Base-by-base conservation (phyloP, 2,797 vertebrate species). In the Myotis daubentonii region DNA sequence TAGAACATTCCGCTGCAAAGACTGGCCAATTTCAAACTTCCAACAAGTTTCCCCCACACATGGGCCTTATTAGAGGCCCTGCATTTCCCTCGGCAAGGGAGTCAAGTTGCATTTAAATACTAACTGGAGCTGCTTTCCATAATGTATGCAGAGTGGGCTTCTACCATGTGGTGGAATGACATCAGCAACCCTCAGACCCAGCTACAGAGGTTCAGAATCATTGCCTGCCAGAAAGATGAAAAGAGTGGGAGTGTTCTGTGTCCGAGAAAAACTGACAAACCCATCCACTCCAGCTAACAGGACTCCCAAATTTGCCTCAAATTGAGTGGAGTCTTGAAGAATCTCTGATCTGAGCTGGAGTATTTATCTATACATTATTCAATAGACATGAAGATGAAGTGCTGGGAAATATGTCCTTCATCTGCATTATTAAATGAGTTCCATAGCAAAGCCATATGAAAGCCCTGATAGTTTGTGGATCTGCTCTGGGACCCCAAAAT, bases 1-100 rank as follows among this genome's bases (percentile, higher is more conserved):
- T 38, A 81, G 11, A 53, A 72, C 38, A 57, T 95, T 96, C 74
- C 55, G 88, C 65, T 92, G 33, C 38, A 81, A 57, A 91, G 87
- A 84, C 75, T 88, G 90, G 80, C 89, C 94, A 93, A 95, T 96
- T 96, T 92, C 92, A 96, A 93, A 85, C 38, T 88, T 80, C 95
- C 94, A 92, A 89, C 65, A 92, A 95, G 96, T 94, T 96, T 95
- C 38, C 70, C 82, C 12, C 13, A 95, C 96, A 97, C 95, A 95
- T 97, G 97, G 94, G 94, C 78, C 60, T 95, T 94, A 95, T 96
- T 97, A 97, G 89, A 93, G 94, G 95, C 89, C 62, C 65, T 60
- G 65, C 44, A 72, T 95, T 93, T 88, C 90, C 85, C 91, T 91
- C 94, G 85, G 96, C 85, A 47, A 78, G 41, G 17, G 16, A 95